phyloP scores from a whole-genome alignment of 2,888 invertebrate genomes.

The Caenorhabditis sinica region DNA sequence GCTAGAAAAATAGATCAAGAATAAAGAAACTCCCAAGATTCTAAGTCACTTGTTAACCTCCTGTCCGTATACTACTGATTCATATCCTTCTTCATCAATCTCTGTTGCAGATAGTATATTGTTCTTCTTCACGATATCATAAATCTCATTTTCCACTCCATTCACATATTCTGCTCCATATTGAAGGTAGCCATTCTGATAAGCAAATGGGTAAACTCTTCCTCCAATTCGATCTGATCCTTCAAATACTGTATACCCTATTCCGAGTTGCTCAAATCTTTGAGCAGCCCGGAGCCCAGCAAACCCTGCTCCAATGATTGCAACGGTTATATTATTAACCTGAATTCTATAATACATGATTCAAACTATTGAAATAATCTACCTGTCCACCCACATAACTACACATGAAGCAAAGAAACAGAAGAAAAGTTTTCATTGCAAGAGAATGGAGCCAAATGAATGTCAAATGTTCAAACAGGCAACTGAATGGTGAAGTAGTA shows the following conservation, averaged over 20 bases:
- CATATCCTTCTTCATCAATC: slow-evolving; percentile 24
- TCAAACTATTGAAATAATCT: neutral
- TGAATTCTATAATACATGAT: neutral
- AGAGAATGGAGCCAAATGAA: neutral
- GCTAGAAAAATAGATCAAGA: slow-evolving; percentile 13
- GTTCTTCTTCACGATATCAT: slow-evolving; percentile 68
- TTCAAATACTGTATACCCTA: slow-evolving; percentile 71
- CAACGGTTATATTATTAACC: slow-evolving; percentile 12
- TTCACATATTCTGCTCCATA: slow-evolving; percentile 81
- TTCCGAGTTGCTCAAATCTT: slow-evolving; percentile 51
- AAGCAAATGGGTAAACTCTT: slow-evolving; percentile 75
- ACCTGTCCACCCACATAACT: slow-evolving; percentile 19
- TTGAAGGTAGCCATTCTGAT: slow-evolving; percentile 75
- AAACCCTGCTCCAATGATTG: slow-evolving; percentile 69
- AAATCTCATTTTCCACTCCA: slow-evolving; percentile 78
- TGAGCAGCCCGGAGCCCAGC: slow-evolving; percentile 68
- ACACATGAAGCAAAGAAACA: slow-evolving; percentile 5
- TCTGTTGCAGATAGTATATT: neutral
- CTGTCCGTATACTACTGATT: slow-evolving; percentile 58
- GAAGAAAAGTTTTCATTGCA: slow-evolving; percentile 5
- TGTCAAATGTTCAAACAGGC: slow-evolving; percentile 21
- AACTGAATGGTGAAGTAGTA: slow-evolving; percentile 3
- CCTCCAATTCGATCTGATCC: slow-evolving; percentile 77
- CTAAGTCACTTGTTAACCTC: slow-evolving; percentile 45
- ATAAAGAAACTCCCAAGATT: neutral